These are phyloP conservation scores for Caerostris extrusa DNA, from an alignment of 1,140 invertebrate genomes.

Conservation along the genomic window DNA sequence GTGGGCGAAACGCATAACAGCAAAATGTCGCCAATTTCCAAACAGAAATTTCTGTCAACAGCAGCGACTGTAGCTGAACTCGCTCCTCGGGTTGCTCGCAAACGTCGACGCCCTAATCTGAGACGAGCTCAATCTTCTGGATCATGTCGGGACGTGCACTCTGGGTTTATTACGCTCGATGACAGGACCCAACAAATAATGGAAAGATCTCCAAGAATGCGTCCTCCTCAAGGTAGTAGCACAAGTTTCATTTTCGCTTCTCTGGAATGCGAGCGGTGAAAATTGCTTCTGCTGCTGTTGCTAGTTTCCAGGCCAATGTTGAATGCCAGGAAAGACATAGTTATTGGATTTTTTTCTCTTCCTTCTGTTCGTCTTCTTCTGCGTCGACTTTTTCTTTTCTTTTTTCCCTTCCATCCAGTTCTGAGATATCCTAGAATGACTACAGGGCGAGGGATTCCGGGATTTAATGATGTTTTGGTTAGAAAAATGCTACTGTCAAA, in stretches of 20 bases:
- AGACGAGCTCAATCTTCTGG: background rate
- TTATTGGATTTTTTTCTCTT: background rate
- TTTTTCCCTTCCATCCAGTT: background rate
- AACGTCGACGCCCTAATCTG: background rate
- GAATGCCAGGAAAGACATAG: background rate
- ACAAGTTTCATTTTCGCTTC: background rate
- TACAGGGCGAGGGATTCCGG: too few species aligned
- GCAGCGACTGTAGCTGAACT: background rate
- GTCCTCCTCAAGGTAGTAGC: background rate
- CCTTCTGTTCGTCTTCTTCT: background rate
- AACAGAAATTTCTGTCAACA: too few species aligned
- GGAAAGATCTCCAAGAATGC: slow-evolving; percentile 1
- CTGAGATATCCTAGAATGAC: background rate
- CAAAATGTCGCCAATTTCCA: background rate
- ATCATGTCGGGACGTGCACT: background rate
- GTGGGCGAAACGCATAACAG: background rate
- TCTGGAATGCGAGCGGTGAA: background rate
- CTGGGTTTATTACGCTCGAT: background rate
- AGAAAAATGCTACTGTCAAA: too few species aligned
- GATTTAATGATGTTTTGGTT: too few species aligned
- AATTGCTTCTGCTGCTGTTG: background rate
- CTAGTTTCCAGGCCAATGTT: background rate
- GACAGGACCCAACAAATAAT: background rate
- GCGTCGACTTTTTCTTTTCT: background rate
- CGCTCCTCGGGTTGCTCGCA: background rate